phyloP scores from a whole-genome alignment of 2,113 vertebrate species.

The Grus americana region DNA sequence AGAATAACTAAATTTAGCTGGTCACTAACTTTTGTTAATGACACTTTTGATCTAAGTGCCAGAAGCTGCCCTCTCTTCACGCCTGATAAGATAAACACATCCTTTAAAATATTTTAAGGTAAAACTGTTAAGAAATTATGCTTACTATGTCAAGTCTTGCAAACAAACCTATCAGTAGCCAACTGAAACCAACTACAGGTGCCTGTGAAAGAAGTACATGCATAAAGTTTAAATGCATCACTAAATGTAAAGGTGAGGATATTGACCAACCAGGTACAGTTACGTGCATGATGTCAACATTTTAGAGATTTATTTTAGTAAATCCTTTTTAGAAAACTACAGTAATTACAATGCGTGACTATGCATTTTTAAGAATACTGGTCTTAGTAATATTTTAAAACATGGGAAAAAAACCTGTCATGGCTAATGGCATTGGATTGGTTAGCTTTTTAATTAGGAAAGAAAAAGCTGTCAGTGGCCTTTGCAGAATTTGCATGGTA shows the following conservation, averaged over 20 bases:
- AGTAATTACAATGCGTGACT: not conserved
- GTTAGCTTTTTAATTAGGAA: not conserved
- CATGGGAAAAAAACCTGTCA: not conserved
- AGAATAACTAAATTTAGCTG: not conserved
- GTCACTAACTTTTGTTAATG: not conserved
- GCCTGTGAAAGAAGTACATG: not conserved
- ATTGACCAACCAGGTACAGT: not conserved
- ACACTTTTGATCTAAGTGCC: not conserved
- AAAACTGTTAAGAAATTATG: not conserved
- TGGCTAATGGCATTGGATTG: not conserved
- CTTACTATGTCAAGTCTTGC: not conserved
- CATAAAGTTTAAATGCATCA: not conserved
- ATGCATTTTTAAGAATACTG: not conserved
- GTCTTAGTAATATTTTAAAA: not conserved
- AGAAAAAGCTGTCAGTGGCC: not conserved
- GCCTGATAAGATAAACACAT: not conserved
- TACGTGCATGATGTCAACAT: not conserved
- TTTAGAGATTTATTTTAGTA: not conserved
- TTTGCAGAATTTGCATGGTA: not conserved
- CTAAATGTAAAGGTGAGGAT: not conserved
- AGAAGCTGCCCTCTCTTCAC: not conserved
- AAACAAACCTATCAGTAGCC: not conserved
- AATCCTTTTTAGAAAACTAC: not conserved
- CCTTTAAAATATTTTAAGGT: not conserved
- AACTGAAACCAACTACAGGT: not conserved